Evolutionary conservation across 2,888 invertebrate genomes (phyloP).

Genomic region (Girardia tigrina): DNA sequence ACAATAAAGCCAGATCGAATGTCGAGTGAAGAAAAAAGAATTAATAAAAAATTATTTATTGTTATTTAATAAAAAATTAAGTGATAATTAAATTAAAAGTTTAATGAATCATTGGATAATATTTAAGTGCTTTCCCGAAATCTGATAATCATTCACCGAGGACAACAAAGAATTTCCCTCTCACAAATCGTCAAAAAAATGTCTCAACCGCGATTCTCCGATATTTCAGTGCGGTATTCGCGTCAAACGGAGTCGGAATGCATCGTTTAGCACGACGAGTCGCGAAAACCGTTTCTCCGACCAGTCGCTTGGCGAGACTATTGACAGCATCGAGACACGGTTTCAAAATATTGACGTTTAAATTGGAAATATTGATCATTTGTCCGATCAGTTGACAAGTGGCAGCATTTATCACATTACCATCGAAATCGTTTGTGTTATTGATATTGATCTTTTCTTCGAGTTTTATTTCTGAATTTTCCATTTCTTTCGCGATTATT

Average conservation of each 20-base stretch:
- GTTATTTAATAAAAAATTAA: too few species aligned
- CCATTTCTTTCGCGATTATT: too few species aligned
- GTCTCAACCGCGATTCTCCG: not conserved
- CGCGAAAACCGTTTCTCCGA: not conserved
- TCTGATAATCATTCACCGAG: too few species aligned
- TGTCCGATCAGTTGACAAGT: slow-evolving; percentile 16
- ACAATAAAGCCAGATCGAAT: too few species aligned
- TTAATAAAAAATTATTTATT: too few species aligned
- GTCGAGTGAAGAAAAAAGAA: too few species aligned
- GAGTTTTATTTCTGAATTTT: not conserved
- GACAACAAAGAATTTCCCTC: too few species aligned
- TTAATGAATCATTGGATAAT: too few species aligned
- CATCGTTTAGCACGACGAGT: not conserved
- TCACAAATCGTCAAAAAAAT: not conserved
- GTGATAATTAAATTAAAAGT: too few species aligned
- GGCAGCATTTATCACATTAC: not conserved
- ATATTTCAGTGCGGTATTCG: not conserved
- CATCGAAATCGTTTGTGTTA: not conserved
- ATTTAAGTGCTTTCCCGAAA: too few species aligned
- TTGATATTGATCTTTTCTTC: not conserved
- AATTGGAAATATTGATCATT: not conserved
- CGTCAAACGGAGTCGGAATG: not conserved
- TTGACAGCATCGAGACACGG: not conserved
- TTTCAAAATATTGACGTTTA: not conserved
- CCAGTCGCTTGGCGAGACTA: not conserved